These are phyloP conservation scores for Emmelina monodactyla DNA, from an alignment of 2,888 invertebrate genomes.

Conservation along the genomic window DNA sequence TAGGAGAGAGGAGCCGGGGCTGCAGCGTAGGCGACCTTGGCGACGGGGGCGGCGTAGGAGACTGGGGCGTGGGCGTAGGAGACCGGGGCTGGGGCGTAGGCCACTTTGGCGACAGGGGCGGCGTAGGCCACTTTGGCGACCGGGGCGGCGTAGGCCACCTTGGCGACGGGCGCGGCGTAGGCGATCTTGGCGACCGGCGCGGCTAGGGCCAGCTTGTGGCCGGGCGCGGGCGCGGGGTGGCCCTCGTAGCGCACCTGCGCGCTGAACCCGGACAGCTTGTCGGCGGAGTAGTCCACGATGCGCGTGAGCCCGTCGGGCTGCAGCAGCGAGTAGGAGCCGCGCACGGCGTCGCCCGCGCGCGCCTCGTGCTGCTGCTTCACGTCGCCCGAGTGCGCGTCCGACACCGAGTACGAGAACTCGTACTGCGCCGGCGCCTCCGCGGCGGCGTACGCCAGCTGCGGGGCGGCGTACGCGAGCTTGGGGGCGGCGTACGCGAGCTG, in stretches of 20 bases:
- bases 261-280: constrained; percentile 29
- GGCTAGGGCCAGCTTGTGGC: constrained; percentile 1
- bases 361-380: constrained; percentile 53
- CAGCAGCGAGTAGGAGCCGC: constrained; percentile 53
- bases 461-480: too few species aligned
- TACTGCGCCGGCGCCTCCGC: constrained; percentile 45
- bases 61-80: constrained; percentile 17
- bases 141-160: constrained; percentile 19
- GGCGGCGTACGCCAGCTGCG: constrained; percentile 30
- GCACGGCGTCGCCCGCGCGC: constrained; percentile 46
- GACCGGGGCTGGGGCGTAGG: constrained; percentile 10
- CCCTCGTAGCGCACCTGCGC: constrained; percentile 27
- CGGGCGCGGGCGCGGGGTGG: constrained; percentile 23
- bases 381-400: constrained; percentile 49
- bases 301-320: constrained; percentile 53
- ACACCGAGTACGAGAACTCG: constrained; percentile 51
- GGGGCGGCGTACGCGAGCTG: constrained; percentile 48
- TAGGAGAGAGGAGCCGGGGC: constrained; percentile 18
- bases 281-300: constrained; percentile 52
- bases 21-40: constrained; percentile 22
- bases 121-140: constrained; percentile 21
- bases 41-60: constrained; percentile 21
- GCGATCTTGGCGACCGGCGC: constrained; percentile 3
- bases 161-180: constrained; percentile 11
- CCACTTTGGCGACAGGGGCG: constrained; percentile 17